These are phyloP conservation scores for Lophius americanus DNA, from an alignment of 2,797 vertebrate species.

Conservation along the genomic window DNA sequence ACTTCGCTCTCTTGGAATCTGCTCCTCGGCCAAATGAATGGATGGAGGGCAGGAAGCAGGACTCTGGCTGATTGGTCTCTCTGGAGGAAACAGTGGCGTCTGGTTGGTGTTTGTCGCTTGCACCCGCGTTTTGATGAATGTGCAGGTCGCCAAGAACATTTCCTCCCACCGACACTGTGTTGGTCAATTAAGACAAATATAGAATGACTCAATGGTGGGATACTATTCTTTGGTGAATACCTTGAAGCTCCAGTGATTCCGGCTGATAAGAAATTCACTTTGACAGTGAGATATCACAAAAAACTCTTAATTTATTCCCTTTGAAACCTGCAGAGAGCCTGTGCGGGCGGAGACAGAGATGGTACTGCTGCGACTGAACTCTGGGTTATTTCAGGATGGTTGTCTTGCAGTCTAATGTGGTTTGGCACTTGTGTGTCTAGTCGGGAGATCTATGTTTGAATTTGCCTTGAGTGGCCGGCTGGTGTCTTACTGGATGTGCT, in stretches of 20 bases:
- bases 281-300: conserved; percentile 27
- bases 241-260: conserved; percentile 1
- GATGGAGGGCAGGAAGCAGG: not conserved
- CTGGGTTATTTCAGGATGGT: conserved; percentile 62
- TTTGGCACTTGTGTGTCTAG: conserved; percentile 63
- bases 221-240: conserved; percentile 10
- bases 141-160: conserved; percentile 21
- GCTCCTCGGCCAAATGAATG: conserved; percentile 4
- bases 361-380: conserved; percentile 34
- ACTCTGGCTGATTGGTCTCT: conserved; percentile 9
- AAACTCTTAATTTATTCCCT: conserved; percentile 36
- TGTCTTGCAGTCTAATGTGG: conserved; percentile 61
- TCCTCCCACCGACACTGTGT: conserved; percentile 21
- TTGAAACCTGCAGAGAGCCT: conserved; percentile 46
- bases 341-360: conserved; percentile 32
- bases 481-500: conserved; percentile 50
- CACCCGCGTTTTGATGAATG: conserved; percentile 38
- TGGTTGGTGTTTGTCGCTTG: conserved; percentile 16
- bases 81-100: not conserved
- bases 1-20: conserved; percentile 40
- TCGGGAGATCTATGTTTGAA: conserved; percentile 59
- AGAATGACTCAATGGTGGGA: conserved; percentile 5
- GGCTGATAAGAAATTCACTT: conserved; percentile 2
- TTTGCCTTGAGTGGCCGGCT: conserved; percentile 55
- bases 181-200: conserved; percentile 41